Conservation (phyloP, 2,113 vertebrate species). For the Columba livia region DNA sequence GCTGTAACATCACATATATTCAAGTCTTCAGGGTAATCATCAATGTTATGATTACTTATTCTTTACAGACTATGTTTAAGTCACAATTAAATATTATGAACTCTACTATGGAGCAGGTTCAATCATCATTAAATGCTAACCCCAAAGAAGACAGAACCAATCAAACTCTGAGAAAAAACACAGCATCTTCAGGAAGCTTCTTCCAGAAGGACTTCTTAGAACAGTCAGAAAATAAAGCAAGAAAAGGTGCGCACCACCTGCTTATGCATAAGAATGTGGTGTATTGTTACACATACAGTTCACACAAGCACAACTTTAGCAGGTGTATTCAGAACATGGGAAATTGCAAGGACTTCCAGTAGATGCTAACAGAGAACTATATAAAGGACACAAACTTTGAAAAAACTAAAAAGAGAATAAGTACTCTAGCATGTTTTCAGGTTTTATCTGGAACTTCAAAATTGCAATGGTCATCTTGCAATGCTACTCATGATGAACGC, state of each 20-base stretch:
- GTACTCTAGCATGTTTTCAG: neutral
- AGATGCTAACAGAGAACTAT: neutral
- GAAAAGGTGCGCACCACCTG: neutral
- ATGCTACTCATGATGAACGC: neutral
- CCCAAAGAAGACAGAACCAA: neutral
- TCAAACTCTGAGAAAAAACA: neutral
- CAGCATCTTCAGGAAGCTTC: neutral
- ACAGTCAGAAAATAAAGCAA: neutral
- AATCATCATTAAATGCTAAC: neutral
- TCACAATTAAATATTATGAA: neutral
- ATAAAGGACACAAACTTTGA: neutral
- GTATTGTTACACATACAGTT: neutral
- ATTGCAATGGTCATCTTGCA: neutral
- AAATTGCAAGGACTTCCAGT: neutral
- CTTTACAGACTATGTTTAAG: neutral
- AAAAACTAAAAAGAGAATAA: neutral
- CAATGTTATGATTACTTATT: neutral
- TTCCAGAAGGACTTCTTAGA: neutral
- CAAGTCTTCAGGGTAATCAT: neutral
- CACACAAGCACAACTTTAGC: neutral
- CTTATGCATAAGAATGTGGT: fast-evolving
- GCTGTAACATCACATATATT: neutral
- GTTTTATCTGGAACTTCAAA: neutral
- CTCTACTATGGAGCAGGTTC: neutral
- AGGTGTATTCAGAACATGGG: neutral